Percentiles rank a stretch among this genome's conserved stretches.
Evolutionary conservation across 2,797 vertebrate genomes (phyloP).

Genomic region (Micromesistius poutassou): DNA sequence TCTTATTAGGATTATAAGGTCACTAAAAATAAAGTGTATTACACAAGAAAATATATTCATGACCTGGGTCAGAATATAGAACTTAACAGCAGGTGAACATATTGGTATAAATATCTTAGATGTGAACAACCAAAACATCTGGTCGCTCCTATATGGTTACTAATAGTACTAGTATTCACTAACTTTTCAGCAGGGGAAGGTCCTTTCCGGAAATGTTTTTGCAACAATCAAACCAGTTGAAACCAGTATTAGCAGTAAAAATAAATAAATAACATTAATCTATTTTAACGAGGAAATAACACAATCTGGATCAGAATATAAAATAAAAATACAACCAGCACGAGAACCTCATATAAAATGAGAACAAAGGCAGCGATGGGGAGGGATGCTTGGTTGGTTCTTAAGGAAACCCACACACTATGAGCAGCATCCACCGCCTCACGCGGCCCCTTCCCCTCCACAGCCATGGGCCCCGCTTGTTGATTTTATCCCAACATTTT

Average conservation of each 20-base stretch:
- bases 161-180: background rate
- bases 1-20: background rate
- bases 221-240: background rate
- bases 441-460: conserved; percentile 36
- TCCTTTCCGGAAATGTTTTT: background rate
- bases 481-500: conserved; percentile 71
- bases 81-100: conserved; percentile 4
- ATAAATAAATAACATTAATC: background rate
- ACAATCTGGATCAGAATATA: background rate
- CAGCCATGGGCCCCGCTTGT: conserved; percentile 34
- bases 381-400: conserved; percentile 23
- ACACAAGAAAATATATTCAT: background rate
- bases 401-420: conserved; percentile 60
- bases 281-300: background rate
- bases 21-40: background rate
- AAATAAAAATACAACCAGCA: background rate
- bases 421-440: conserved; percentile 38
- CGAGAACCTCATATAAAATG: conserved; percentile 4
- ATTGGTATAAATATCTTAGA: background rate
- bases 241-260: background rate
- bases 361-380: conserved; percentile 11
- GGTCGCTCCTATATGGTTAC: background rate
- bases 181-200: background rate
- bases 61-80: background rate
- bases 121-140: background rate